Conservation (phyloP, 1,140 invertebrate species). For the Heliconius melpomene region DNA sequence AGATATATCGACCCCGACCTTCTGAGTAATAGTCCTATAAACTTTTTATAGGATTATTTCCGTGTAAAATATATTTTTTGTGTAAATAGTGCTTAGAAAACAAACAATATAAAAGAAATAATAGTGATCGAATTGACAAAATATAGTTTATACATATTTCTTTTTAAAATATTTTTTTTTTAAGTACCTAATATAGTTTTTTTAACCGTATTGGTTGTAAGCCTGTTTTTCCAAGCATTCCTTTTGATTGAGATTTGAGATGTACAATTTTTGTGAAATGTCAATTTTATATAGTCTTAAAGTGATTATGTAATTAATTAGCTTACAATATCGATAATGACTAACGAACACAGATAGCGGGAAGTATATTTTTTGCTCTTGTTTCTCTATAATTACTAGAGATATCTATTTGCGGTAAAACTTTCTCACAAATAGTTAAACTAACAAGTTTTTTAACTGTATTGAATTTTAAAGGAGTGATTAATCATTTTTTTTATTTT, state of each 20-base stretch:
- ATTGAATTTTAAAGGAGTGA: not conserved
- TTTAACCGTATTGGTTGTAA: no score
- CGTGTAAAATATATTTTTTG: not conserved
- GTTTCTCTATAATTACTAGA: slow-evolving; percentile 34
- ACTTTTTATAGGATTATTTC: no score
- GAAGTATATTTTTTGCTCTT: slow-evolving; percentile 19
- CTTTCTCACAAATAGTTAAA: slow-evolving; percentile 32
- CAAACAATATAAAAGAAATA: not conserved
- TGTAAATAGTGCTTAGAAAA: not conserved
- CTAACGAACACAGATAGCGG: not conserved
- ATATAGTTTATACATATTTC: no score
- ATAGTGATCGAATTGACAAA: not conserved
- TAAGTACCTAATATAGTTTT: no score
- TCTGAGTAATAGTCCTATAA: not conserved
- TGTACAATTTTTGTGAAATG: no score
- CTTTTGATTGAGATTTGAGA: no score
- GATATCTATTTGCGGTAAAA: slow-evolving; percentile 28
- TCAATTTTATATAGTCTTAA: no score
- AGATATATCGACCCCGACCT: not conserved
- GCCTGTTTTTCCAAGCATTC: no score
- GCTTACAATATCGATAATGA: slow-evolving; percentile 9
- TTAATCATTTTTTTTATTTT: not conserved
- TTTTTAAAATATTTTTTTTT: no score
- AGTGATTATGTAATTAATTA: no score
- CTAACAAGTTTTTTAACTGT: slow-evolving; percentile 11